phyloP scores from a whole-genome alignment of 2,888 invertebrate species.

The Phasia obesa region DNA sequence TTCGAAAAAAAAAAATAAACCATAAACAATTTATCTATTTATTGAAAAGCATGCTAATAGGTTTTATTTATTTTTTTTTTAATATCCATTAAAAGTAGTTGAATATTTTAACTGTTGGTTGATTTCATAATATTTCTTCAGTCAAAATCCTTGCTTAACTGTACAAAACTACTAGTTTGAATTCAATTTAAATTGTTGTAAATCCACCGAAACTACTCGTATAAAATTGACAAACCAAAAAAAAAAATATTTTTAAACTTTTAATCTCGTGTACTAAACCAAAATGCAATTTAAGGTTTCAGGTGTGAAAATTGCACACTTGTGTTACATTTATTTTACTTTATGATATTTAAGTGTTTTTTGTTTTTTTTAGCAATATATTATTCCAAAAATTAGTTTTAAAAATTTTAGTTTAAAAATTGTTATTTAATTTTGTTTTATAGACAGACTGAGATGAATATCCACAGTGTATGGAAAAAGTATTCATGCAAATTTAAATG shows the following conservation, averaged over 20 bases:
- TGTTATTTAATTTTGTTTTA: not conserved
- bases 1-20: no score
- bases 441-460: not conserved
- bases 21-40: no score
- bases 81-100: slow-evolving; percentile 22
- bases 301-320: slow-evolving; percentile 71
- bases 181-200: slow-evolving; percentile 55
- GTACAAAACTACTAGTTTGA: slow-evolving; percentile 36
- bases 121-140: not conserved
- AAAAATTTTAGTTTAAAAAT: slow-evolving; percentile 25
- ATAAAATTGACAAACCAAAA: slow-evolving; percentile 48
- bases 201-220: not conserved
- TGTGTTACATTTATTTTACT: slow-evolving; percentile 33
- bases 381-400: no score
- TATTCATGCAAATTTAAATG: not conserved
- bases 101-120: slow-evolving; percentile 4
- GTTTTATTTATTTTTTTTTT: not conserved
- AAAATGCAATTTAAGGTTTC: slow-evolving; percentile 66
- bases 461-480: slow-evolving; percentile 12
- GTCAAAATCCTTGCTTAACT: slow-evolving; percentile 2
- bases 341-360: slow-evolving; percentile 7
- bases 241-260: slow-evolving; percentile 41
- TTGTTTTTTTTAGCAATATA: not conserved
- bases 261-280: slow-evolving; percentile 31
- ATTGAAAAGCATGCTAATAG: no score